These are phyloP conservation scores for Anableps anableps DNA, from an alignment of 2,797 vertebrate species.

Conservation along the genomic window DNA sequence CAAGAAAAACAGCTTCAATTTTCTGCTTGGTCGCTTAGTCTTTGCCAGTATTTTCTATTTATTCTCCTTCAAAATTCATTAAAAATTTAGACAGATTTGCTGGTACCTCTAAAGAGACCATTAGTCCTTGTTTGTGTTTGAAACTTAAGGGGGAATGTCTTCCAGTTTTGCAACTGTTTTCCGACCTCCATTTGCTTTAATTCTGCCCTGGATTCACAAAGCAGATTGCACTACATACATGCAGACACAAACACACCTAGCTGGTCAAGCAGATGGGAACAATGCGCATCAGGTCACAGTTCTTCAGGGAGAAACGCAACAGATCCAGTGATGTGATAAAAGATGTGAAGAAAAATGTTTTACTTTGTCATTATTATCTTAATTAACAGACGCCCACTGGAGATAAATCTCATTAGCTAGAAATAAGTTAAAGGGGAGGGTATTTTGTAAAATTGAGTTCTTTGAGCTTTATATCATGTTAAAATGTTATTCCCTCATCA, in stretches of 20 bases:
- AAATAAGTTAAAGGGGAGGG: no score
- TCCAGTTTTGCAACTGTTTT: background rate
- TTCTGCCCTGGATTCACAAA: background rate
- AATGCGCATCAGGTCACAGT: background rate
- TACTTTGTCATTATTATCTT: background rate
- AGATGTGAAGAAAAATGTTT: background rate
- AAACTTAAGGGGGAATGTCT: background rate
- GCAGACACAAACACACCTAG: background rate
- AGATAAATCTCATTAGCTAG: no score
- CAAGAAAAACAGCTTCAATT: conserved; percentile 63
- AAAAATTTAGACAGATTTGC: no score
- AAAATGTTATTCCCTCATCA: background rate
- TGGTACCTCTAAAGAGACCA: background rate
- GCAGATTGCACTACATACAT: background rate
- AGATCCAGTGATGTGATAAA: background rate
- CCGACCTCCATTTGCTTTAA: background rate
- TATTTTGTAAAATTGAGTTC: no score
- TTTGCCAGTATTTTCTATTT: conserved; percentile 44
- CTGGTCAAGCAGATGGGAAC: background rate
- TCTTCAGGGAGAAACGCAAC: background rate
- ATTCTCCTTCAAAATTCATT: background rate
- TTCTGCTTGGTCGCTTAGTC: conserved; percentile 42
- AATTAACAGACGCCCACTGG: no score
- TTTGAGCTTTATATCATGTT: background rate
- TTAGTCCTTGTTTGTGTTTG: background rate